Base-by-base conservation (phyloP, 2,888 invertebrate genomes). In the Agriopis leucophaearia region DNA sequence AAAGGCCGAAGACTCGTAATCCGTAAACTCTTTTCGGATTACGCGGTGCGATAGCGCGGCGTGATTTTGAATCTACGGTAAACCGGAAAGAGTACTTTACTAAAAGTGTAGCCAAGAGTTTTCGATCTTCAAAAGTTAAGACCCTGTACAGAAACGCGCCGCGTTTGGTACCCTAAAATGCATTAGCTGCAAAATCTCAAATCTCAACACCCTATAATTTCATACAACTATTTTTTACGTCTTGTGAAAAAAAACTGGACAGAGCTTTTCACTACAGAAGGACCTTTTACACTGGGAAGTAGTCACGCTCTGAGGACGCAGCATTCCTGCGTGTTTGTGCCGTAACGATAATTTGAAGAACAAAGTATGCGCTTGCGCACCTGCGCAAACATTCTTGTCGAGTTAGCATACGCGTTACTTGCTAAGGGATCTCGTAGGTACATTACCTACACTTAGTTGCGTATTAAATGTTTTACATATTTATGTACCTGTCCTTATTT, bases 311-410 rank as follows among this genome's bases (percentile, higher is more conserved):
- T 80, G 81, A 16, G 48, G 51, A 52, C 59, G 64, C 55, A 63
- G 66, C 71, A 75, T 86, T 83, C 82, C 81, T 79, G 74, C 78
- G 78, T 78, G 81, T 81, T 79, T 79, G 82, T 76, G 80, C 78
- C 76, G 75, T 74, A 74, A 84, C 86, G 92, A 88, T 93, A 93
- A 94, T 92, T 90, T 85, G 72, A 80, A 89, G 90, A 92, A 90
- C 91, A 92, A 93, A 91, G 91, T 86, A 79, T 83, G 84, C 82
- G 80, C 79, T 78, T 76, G 72, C 80, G 86, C 94, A 93, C 91
- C 92, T 92, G 92, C 86, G 83, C 89, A 91, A 92, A 93, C 90
- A 92, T 84, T 86, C 85, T 85, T 85, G 85, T 84, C 85, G 81
- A 85, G 85, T 88, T 88, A 89, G 85, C 86, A 80, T 81, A 79